A percentile compares a stretch with the other conserved stretches of the same genome.
Evolutionary conservation across 2,797 vertebrate genomes (phyloP).

Genomic region (Melanotaenia parkinsoni): DNA sequence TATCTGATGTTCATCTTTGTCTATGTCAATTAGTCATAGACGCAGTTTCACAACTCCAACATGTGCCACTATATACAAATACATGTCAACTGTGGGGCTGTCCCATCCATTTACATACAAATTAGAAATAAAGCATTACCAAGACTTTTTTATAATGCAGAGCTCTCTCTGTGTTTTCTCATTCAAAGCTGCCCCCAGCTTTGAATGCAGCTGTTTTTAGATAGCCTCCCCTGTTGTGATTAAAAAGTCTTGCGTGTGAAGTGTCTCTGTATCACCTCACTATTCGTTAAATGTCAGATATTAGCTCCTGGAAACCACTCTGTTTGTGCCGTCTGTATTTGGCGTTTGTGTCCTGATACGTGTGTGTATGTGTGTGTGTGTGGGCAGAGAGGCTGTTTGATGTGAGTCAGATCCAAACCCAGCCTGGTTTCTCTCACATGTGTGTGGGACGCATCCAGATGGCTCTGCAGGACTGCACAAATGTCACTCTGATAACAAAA

Average conservation of each 20-base stretch:
- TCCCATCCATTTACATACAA: conserved; percentile 35
- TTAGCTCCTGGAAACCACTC: conserved; percentile 80
- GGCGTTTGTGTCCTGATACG: conserved; percentile 58
- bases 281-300: conserved; percentile 84
- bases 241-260: conserved; percentile 47
- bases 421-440: conserved; percentile 83
- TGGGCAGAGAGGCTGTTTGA: conserved; percentile 83
- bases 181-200: conserved; percentile 11
- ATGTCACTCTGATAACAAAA: conserved; percentile 86
- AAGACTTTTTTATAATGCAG: background rate
- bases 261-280: conserved; percentile 58
- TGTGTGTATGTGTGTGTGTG: conserved; percentile 64
- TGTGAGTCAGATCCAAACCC: conserved; percentile 85
- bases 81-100: conserved; percentile 52
- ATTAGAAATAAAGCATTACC: conserved; percentile 17
- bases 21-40: conserved; percentile 28
- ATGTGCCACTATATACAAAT: conserved; percentile 35
- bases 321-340: conserved; percentile 74
- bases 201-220: conserved; percentile 29
- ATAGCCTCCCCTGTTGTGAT: conserved; percentile 41
- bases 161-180: conserved; percentile 9
- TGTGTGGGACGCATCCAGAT: conserved; percentile 88
- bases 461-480: conserved; percentile 84
- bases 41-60: conserved; percentile 68
- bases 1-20: conserved; percentile 9